Base-by-base conservation (phyloP, 2,888 invertebrate genomes). In the Incurvaria masculella region DNA sequence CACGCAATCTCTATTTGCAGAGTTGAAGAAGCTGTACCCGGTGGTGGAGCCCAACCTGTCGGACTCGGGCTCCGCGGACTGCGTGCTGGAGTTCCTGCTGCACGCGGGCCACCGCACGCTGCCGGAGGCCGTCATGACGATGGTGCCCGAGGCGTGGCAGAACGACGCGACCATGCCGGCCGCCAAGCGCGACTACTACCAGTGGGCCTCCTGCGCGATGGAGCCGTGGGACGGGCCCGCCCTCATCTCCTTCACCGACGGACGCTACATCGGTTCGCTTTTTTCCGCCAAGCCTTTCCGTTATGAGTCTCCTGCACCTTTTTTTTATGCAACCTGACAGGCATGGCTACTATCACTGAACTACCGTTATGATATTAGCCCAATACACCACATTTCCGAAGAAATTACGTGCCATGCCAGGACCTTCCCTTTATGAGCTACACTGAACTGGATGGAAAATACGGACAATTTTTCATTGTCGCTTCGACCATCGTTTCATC, bases 171-270 rank as follows among this genome's bases (percentile, higher is more conserved):
- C 91, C 21, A 99, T 99, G 98, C 82, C 91, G 1, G 83, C 86
- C 53, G 93, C 94, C 63, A 98, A 97, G 72, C 85, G 91, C 45
- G 91, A 94, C 63, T 99, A 96, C 68, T 99, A 99, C 73, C 90
- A 94, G 57, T 99, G 98, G 98, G 91, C 96, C 14, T 90, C 96
- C 0, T 97, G 91, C 63, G 91, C 89, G 17, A 99, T 99, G 98
- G 99, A 99, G 68, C 98, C 99, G 0, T 99, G 99, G 99, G 99
- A 99, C 71, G 99, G 99, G 21, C 91, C 94, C 2, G 99, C 99
- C 1, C 79, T 99, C 52, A 84, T 99, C 48, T 94, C 98, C 0
- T 99, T 99, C 72, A 96, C 97, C 44, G 99, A 99, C 73, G 99
- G 99, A 23, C 87, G 97, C 23, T 97, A 94, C 65, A 91, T 99